These are phyloP conservation scores for Willowsia nigromaculata DNA, from an alignment of 2,888 invertebrate species.

Conservation along the genomic window DNA sequence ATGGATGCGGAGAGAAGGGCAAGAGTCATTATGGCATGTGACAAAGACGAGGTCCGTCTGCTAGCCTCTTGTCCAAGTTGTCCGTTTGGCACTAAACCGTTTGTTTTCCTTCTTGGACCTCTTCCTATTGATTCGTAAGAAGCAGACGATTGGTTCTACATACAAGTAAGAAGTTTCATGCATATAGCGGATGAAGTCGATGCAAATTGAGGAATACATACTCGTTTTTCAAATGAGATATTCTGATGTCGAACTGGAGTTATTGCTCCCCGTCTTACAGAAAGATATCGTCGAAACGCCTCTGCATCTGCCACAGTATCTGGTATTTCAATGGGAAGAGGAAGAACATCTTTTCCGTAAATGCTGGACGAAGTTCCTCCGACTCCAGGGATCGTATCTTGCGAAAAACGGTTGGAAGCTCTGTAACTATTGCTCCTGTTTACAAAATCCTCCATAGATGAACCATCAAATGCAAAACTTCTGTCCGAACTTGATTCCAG, in stretches of 20 bases:
- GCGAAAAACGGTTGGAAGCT: constrained; percentile 1
- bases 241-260: constrained; percentile 49
- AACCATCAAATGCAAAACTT: neutral
- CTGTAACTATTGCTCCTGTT: neutral
- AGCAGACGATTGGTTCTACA: constrained; percentile 53
- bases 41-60: constrained; percentile 73
- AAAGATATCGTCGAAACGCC: constrained; percentile 77
- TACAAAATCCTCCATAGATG: constrained; percentile 29
- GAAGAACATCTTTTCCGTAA: constrained; percentile 67
- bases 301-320: constrained; percentile 74
- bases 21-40: constrained; percentile 77
- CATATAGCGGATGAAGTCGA: neutral
- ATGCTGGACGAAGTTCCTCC: neutral
- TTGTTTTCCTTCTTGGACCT: constrained; percentile 8
- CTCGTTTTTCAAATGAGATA: constrained; percentile 60
- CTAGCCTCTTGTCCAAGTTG: constrained; percentile 53
- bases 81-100: constrained; percentile 40
- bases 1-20: constrained; percentile 78
- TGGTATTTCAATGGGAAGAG: constrained; percentile 77
- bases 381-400: neutral
- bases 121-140: constrained; percentile 72
- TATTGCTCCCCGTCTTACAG: constrained; percentile 76
- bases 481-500: neutral
- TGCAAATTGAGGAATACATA: constrained; percentile 18
- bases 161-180: constrained; percentile 10